A percentile compares a stretch with the other conserved stretches of the same genome.
These are phyloP conservation scores for Drosophila tsacasi DNA, from an alignment of 1,140 invertebrate species.

Conservation along the genomic window DNA sequence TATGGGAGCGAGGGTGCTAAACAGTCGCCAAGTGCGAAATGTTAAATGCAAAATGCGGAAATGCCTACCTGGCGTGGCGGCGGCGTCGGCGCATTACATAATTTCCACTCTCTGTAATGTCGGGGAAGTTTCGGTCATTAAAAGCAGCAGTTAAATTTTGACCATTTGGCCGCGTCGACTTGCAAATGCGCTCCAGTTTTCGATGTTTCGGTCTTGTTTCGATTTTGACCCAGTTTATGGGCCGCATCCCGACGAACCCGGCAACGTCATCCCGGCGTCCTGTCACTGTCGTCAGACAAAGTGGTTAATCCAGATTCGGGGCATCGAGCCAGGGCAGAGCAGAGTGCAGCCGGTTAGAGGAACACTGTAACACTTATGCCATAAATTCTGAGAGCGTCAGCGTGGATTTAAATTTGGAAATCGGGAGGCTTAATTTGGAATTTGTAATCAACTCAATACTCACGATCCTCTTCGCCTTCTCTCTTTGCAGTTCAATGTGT, in stretches of 20 bases:
- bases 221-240: conserved; percentile 69
- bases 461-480: not conserved
- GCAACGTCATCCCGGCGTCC: conserved; percentile 19
- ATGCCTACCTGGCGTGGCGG: conserved; percentile 46
- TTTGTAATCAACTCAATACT: conserved; percentile 18
- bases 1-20: conserved; percentile 44
- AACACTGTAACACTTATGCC: conserved; percentile 49
- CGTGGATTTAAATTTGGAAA: conserved; percentile 30
- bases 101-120: conserved; percentile 66
- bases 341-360: conserved; percentile 47
- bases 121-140: conserved; percentile 78
- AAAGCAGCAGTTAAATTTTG: conserved; percentile 58
- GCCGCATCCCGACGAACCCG: conserved; percentile 22
- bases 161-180: conserved; percentile 73
- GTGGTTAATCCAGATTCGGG: conserved; percentile 54
- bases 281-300: conserved; percentile 52
- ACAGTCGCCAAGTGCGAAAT: conserved; percentile 55
- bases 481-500: conserved; percentile 62
- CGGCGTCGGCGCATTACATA: conserved; percentile 60
- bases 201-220: conserved; percentile 29
- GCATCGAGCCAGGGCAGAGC: conserved; percentile 10
- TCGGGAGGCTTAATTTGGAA: conserved; percentile 31
- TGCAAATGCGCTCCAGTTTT: conserved; percentile 77
- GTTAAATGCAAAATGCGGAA: conserved; percentile 62
- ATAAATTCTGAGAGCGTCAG: conserved; percentile 49